Evolutionary conservation across 2,888 invertebrate species (phyloP).

Genomic region (Tachystola acroxantha): DNA sequence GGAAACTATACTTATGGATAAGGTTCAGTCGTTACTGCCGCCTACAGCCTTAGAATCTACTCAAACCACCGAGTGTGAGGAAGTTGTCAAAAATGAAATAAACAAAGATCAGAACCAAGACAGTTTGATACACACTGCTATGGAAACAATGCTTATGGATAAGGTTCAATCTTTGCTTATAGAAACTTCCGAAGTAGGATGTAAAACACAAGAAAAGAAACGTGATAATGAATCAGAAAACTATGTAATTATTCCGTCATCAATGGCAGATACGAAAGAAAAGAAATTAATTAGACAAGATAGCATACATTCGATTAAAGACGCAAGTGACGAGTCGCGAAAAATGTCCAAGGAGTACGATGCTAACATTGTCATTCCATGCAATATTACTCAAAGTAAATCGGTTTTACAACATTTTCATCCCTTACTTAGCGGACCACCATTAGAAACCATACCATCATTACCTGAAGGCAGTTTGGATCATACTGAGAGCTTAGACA

Average conservation of each 20-base stretch:
- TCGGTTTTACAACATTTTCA: slow-evolving; percentile 58
- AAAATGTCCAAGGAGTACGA: slow-evolving; percentile 55
- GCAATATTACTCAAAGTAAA: slow-evolving; percentile 36
- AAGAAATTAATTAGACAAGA: slow-evolving; percentile 53
- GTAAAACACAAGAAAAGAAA: no score
- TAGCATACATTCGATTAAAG: slow-evolving; percentile 48
- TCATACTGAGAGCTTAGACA: slow-evolving; percentile 49
- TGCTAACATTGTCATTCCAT: slow-evolving; percentile 35
- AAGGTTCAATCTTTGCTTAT: slow-evolving; percentile 48
- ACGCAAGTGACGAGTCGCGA: slow-evolving; percentile 31
- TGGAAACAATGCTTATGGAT: slow-evolving; percentile 72
- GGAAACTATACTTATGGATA: slow-evolving; percentile 73
- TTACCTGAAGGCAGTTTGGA: slow-evolving; percentile 56
- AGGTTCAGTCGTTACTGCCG: slow-evolving; percentile 55
- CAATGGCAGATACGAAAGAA: slow-evolving; percentile 22
- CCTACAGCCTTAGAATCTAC: slow-evolving; percentile 34
- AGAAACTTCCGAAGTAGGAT: slow-evolving; percentile 22
- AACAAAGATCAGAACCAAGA: slow-evolving; percentile 11
- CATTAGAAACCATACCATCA: slow-evolving; percentile 66
- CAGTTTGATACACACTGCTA: slow-evolving; percentile 60
- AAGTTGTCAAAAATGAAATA: not conserved
- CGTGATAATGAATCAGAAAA: slow-evolving; percentile 22
- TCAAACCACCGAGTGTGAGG: not conserved
- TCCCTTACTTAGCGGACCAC: slow-evolving; percentile 52
- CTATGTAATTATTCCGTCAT: no score